Evolutionary conservation across 2,888 invertebrate genomes (phyloP).

Genomic region (Anarsia innoxiella): DNA sequence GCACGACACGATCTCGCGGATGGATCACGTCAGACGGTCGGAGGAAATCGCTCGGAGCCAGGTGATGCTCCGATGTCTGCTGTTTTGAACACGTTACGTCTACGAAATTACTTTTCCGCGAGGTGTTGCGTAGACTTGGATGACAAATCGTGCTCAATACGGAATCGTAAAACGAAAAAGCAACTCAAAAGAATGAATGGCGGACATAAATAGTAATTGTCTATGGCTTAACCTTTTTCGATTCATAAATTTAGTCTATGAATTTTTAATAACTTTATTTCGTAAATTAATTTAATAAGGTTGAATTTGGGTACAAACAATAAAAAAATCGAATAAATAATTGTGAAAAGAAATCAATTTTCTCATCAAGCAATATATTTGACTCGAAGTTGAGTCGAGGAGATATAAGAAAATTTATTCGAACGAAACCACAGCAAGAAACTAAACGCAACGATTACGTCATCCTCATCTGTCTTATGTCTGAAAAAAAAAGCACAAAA

Average conservation of each 20-base stretch:
- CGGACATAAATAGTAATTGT: conserved; percentile 73
- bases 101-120: conserved; percentile 53
- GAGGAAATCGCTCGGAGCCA: conserved; percentile 25
- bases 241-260: neutral
- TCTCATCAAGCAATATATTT: no score
- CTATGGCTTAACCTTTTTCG: conserved; percentile 36
- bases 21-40: conserved; percentile 49
- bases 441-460: no score
- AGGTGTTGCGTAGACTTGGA: conserved; percentile 60
- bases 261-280: no score
- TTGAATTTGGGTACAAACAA: no score
- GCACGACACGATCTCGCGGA: conserved; percentile 57
- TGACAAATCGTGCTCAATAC: conserved; percentile 63
- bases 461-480: no score
- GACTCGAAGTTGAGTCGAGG: no score
- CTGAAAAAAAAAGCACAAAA: no score
- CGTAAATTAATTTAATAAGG: no score
- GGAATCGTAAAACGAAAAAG: conserved; percentile 72
- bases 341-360: no score
- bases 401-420: no score
- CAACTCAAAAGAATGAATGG: conserved; percentile 74
- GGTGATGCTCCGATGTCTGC: conserved; percentile 27
- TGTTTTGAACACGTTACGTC: conserved; percentile 39
- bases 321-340: no score
- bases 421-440: no score